Evolutionary conservation across 37 sponge, comb jelly and placozoan genomes (phyloP).

Genomic region (Corticium candelabrum): DNA sequence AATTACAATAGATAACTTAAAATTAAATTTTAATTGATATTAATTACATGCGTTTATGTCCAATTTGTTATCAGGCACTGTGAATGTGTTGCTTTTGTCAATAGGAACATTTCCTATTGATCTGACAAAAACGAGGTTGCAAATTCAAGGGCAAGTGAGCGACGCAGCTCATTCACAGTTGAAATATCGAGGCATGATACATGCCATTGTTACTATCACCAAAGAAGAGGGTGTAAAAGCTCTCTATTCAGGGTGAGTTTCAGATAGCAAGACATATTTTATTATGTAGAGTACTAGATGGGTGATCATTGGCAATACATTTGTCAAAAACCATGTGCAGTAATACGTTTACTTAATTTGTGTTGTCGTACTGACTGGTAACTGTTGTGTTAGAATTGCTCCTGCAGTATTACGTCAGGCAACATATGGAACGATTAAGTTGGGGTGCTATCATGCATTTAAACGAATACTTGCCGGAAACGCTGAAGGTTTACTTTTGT

Average conservation of each 20-base stretch:
- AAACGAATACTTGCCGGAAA: slow-evolving; percentile 32
- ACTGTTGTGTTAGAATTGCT: slow-evolving; percentile 38
- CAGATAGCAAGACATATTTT: background rate
- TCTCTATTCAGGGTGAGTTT: slow-evolving; percentile 68
- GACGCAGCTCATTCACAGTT: slow-evolving; percentile 19
- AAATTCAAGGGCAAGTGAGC: slow-evolving; percentile 58
- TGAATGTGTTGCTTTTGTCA: background rate
- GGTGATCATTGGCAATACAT: background rate
- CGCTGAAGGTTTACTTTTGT: slow-evolving; percentile 23
- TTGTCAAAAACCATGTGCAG: background rate
- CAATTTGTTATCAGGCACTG: no score
- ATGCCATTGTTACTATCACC: slow-evolving; percentile 56
- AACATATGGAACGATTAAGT: slow-evolving; percentile 84
- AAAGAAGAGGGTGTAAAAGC: slow-evolving; percentile 63
- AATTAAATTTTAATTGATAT: no score
- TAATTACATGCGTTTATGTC: no score
- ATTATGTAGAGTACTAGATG: background rate
- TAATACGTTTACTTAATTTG: slow-evolving; percentile 1
- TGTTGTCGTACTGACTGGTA: background rate
- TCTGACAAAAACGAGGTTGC: slow-evolving; percentile 73
- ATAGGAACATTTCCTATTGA: slow-evolving; percentile 86
- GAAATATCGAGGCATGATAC: slow-evolving; percentile 73
- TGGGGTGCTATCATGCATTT: slow-evolving; percentile 68
- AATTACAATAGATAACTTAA: no score
- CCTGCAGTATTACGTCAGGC: slow-evolving; percentile 80